Conservation (phyloP, 2,888 invertebrate genomes). For the Alitta virens region DNA sequence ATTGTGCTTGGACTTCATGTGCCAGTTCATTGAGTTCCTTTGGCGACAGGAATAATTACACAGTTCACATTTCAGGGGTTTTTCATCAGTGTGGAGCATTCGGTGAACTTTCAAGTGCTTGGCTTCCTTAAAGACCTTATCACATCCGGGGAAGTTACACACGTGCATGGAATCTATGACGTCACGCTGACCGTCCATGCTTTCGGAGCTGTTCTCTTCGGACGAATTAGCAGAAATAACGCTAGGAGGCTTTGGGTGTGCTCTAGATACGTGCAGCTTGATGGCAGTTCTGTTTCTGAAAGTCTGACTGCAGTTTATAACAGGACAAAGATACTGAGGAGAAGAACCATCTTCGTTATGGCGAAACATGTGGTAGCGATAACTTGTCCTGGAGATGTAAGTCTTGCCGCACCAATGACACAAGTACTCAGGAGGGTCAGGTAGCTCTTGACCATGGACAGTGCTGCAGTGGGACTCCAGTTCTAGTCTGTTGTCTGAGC, state of each 20-base stretch:
- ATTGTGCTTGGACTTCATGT: conserved; percentile 35
- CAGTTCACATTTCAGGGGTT: conserved; percentile 29
- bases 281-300: conserved; percentile 17
- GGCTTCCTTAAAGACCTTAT: conserved; percentile 29
- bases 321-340: conserved; percentile 22
- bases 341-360: conserved; percentile 21
- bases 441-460: conserved; percentile 22
- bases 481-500: conserved; percentile 9
- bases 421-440: conserved; percentile 17
- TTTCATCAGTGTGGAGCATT: conserved; percentile 32
- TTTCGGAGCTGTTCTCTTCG: conserved; percentile 2
- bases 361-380: conserved; percentile 24
- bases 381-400: conserved; percentile 18
- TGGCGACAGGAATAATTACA: conserved; percentile 33
- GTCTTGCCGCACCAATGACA: conserved; percentile 26
- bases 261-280: conserved; percentile 19
- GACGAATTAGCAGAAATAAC: neutral
- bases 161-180: conserved; percentile 16
- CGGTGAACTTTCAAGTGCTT: conserved; percentile 33
- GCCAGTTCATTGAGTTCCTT: conserved; percentile 36
- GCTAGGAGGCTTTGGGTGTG: conserved; percentile 15
- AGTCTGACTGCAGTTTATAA: conserved; percentile 12
- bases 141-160: conserved; percentile 30
- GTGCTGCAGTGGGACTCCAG: conserved; percentile 23
- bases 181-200: conserved; percentile 11